These are phyloP conservation scores for Cheilosia urbana DNA, from an alignment of 2,888 invertebrate genomes.

Conservation along the genomic window DNA sequence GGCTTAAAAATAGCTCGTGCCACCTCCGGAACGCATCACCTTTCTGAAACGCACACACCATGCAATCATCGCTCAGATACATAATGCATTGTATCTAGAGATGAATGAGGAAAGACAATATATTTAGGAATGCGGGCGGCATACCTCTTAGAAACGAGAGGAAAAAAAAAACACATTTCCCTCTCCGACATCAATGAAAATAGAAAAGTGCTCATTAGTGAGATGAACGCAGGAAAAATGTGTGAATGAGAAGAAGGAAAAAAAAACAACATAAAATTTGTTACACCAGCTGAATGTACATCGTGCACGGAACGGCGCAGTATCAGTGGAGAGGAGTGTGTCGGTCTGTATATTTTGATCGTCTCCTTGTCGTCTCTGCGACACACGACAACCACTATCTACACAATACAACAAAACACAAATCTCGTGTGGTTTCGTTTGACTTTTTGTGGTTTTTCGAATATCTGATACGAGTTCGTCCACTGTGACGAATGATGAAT, in stretches of 20 bases:
- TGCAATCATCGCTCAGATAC: constrained; percentile 26
- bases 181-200: constrained; percentile 64
- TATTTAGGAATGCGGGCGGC: constrained; percentile 73
- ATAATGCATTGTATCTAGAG: constrained; percentile 23
- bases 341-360: constrained; percentile 48
- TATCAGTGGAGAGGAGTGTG: not conserved
- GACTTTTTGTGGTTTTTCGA: constrained; percentile 36
- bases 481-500: constrained; percentile 61
- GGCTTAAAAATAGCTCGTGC: constrained; percentile 73
- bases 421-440: constrained; percentile 48
- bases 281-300: constrained; percentile 65
- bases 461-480: not conserved
- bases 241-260: constrained; percentile 45
- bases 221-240: constrained; percentile 48
- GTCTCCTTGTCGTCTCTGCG: constrained; percentile 57
- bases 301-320: not conserved
- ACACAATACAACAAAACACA: too few relatives aligned
- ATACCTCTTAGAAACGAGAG: constrained; percentile 32
- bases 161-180: constrained; percentile 52
- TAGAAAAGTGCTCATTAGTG: constrained; percentile 71
- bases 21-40: constrained; percentile 57
- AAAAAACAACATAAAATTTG: constrained; percentile 50
- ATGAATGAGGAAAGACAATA: constrained; percentile 69
- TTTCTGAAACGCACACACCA: constrained; percentile 61
- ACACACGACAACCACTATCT: constrained; percentile 11